A percentile compares a stretch with the other conserved stretches of the same genome.
phyloP scores from a whole-genome alignment of 2,113 vertebrate species.

The Lepidothrix coronata region DNA sequence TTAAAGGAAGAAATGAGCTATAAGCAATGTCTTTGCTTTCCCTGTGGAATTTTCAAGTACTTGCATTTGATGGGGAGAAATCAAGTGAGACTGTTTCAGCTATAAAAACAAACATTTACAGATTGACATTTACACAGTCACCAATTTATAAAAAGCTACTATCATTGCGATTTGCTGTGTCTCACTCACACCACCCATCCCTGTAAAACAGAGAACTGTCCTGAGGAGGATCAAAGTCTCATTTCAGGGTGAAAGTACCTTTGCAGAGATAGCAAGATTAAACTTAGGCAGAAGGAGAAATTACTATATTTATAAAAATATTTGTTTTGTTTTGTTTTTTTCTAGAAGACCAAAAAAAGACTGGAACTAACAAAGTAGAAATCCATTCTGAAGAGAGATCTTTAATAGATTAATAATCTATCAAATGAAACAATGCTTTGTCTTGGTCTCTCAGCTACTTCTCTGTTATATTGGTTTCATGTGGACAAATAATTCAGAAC shows the following conservation, averaged over 20 bases:
- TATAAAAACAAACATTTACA: slow-evolving; percentile 55
- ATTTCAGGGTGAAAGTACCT: neutral
- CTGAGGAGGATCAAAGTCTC: neutral
- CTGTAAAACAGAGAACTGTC: neutral
- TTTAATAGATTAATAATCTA: neutral
- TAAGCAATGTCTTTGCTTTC: slow-evolving; percentile 37
- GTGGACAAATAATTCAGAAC: neutral
- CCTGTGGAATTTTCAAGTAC: slow-evolving; percentile 49
- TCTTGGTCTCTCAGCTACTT: neutral
- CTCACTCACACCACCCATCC: neutral
- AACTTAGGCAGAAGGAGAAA: neutral
- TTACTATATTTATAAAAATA: neutral
- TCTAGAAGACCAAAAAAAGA: neutral
- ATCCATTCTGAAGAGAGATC: neutral
- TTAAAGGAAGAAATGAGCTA: slow-evolving; percentile 46
- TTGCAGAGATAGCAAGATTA: neutral
- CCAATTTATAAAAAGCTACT: slow-evolving; percentile 36
- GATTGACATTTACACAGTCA: slow-evolving; percentile 47
- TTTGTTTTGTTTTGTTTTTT: neutral
- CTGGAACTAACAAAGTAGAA: neutral
- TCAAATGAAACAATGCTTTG: neutral
- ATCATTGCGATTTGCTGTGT: slow-evolving; percentile 19
- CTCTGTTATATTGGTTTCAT: neutral
- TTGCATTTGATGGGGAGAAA: slow-evolving; percentile 40
- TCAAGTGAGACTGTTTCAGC: slow-evolving; percentile 42